Evolutionary conservation across 2,888 invertebrate genomes (phyloP).

Genomic region (Andrena marginata): DNA sequence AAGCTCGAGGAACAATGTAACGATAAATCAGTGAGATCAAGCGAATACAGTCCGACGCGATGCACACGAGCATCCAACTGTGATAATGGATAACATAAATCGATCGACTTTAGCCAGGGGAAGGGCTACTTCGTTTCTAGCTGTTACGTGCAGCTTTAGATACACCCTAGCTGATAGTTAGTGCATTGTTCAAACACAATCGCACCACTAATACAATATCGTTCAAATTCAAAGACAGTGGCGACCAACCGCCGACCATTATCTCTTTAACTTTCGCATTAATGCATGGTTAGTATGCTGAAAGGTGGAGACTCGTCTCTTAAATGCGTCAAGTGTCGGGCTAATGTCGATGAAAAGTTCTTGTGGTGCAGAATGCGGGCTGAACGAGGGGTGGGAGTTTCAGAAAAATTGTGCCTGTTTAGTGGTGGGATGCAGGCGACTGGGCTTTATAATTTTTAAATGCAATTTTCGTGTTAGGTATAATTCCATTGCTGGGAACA

Average conservation of each 20-base stretch:
- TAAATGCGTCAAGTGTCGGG: not conserved
- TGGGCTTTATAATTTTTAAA: too few relatives aligned
- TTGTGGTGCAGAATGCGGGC: not conserved
- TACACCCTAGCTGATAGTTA: not conserved
- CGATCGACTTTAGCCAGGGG: constrained; percentile 1
- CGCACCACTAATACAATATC: constrained; percentile 15
- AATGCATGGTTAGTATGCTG: constrained; percentile 21
- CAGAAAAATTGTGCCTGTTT: not conserved
- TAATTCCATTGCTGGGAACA: too few relatives aligned
- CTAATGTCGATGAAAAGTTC: not conserved
- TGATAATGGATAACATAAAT: constrained; percentile 34
- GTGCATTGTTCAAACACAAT: constrained; percentile 29
- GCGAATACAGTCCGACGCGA: constrained; percentile 11
- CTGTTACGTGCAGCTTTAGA: constrained; percentile 1
- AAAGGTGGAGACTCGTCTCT: constrained; percentile 21
- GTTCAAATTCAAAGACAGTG: constrained; percentile 36
- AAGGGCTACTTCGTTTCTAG: constrained; percentile 7
- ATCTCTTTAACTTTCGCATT: constrained; percentile 42
- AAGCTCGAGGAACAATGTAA: constrained; percentile 17
- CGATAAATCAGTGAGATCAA: constrained; percentile 24
- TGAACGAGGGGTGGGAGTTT: not conserved
- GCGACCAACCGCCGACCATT: constrained; percentile 10
- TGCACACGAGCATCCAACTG: constrained; percentile 26
- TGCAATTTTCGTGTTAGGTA: too few relatives aligned
- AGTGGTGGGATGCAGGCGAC: too few relatives aligned